Base-by-base conservation (phyloP, 1,140 invertebrate genomes). In the Vanessa atalanta region DNA sequence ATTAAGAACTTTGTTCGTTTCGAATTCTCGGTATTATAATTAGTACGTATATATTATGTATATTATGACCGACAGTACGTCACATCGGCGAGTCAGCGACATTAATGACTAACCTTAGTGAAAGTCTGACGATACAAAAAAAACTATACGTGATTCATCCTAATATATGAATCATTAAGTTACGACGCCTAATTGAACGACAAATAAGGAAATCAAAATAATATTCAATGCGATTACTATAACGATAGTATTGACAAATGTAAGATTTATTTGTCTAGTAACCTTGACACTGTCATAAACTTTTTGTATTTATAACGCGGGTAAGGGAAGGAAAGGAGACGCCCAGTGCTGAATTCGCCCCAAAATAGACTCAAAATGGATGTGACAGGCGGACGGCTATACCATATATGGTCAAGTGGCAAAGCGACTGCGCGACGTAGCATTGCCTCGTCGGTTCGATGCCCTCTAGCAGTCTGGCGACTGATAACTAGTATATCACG, bases 361-460 rank as follows among this genome's bases (percentile, higher is more conserved):
- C 79, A 80, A 92, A 90, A 89, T 89, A 87, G 86, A 87, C 80
- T 79, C 75, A 73, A 79, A 87, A 85, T 84, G 80, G 75, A 78
- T 79, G 80, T 86, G 84, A 87, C 86, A 86, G 51, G 55, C 76
- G 83, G 78, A 78, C 76, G 76, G 75, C 85, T 91, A 91, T 83
- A 83, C 91, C 91, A 81, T 91, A 92, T 93, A 93, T 90, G 91
- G 90, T 82, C 83, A 92, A 92, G 84, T 81, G 75, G 77, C 83
- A 84, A 71, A 79, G 87, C 88, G 88, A 88, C 87, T 92, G 90
- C 90, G 89, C 90, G 88, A 79, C 83, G 81, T 78, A 86, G 86
- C 86, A 89, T 77, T 83, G 80, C 77, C 79, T 79, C 70, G 69
- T 70, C 78, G 81, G 89, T 92, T 90, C 89, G 86, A 89, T 90